Evolutionary conservation across 2,113 vertebrate genomes (phyloP), one percentile per base, ranked within the genome.

Genomic region (Tachysurus vachellii): DNA sequence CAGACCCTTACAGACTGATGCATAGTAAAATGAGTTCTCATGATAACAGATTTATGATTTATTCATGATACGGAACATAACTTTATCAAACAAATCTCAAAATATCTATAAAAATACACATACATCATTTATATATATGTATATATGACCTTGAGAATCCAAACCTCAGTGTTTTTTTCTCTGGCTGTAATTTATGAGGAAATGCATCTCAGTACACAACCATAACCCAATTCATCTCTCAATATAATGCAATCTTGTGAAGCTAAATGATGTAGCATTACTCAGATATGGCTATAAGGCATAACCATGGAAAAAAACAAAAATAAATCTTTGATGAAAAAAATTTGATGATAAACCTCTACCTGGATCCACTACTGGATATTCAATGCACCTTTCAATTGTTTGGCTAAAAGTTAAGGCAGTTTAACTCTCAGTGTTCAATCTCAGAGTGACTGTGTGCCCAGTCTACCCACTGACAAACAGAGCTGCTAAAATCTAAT

Each of bases 31-130:
- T 59, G 17, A 76, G 42, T 76, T 88, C 56, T 80, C 57, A 68
- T 75, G 64, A 70, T 66, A 85, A 85, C 59, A 86, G 57, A 79
- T 88, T 86, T 89, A 36, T 36, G 36, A 89, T 89, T 89, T 13
- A 79, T 77, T 36, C 36, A n/a, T 57, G 36, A 79, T 80, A 64
- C 7, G n/a, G 76, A 68, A 80, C 85, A 85, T 64, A 76, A 66
- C 44, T 84, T 84, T 85, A 73, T 73, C 64, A 75, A 86, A 54
- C 75, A 86, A 68, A 80, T 84, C 88, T 89, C 64, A 80, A 89
- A 82, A 83, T 88, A 88, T 23, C 61, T 80, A 86, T 57, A 80
- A 86, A 88, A 36, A 36, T 36, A 36, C 36, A 36, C 36, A 36
- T 36, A 36, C 36, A 36, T 36, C 36, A 36, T 36, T 36, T 36